phyloP scores from a whole-genome alignment of 2,888 invertebrate species.

The Mellilla xanthometata region DNA sequence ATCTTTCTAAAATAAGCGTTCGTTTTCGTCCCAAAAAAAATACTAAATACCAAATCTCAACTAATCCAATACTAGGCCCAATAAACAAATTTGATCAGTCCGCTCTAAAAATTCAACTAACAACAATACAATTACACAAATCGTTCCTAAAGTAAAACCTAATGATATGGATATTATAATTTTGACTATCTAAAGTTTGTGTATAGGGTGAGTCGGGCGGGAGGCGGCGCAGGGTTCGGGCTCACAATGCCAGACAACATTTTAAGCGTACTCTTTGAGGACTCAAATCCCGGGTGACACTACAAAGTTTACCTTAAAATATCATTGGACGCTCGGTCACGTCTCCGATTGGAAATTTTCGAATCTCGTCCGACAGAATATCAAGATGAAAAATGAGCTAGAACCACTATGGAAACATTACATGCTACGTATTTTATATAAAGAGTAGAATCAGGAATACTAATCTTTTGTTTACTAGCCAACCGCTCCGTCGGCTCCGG shows the following conservation, averaged over 20 bases:
- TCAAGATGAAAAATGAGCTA: conserved; percentile 66
- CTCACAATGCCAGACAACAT: too few relatives aligned
- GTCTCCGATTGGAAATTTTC: conserved; percentile 34
- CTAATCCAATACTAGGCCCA: conserved; percentile 66
- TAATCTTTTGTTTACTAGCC: conserved; percentile 57
- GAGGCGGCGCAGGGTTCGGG: conserved; percentile 46
- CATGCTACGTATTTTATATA: conserved; percentile 64
- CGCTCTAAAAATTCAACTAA: conserved; percentile 59
- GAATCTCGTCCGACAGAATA: conserved; percentile 49
- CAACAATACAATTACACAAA: conserved; percentile 55
- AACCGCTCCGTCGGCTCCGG: conserved; percentile 53
- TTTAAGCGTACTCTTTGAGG: conserved; percentile 58
- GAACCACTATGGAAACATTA: conserved; percentile 64
- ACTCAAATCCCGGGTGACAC: conserved; percentile 46
- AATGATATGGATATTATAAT: conserved; percentile 81
- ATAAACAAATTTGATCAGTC: conserved; percentile 62
- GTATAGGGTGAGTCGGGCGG: conserved; percentile 42
- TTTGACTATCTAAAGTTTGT: conserved; percentile 76
- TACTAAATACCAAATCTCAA: conserved; percentile 33
- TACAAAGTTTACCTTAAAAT: conserved; percentile 55
- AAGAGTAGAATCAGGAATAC: conserved; percentile 70
- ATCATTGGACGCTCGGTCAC: conserved; percentile 43
- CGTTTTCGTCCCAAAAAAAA: conserved; percentile 32
- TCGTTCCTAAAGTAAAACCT: conserved; percentile 78
- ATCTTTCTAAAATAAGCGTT: conserved; percentile 45